phyloP scores from a whole-genome alignment of 1,140 invertebrate genomes.

The Pantala flavescens region DNA sequence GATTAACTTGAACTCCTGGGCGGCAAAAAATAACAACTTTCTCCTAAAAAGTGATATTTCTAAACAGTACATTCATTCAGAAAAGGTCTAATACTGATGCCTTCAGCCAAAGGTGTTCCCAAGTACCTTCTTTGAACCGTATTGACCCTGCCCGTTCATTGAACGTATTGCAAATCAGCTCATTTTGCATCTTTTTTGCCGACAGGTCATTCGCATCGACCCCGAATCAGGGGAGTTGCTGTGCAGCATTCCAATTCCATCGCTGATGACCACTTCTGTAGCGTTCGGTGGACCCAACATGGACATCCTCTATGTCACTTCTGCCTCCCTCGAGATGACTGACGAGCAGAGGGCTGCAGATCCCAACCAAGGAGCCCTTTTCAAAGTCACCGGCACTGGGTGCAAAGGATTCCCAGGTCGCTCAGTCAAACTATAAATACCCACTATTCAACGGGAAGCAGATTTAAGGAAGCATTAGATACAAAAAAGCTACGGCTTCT shows the following conservation, averaged over 20 bases:
- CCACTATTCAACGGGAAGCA: not conserved
- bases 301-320: conserved; percentile 28
- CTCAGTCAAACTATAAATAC: not conserved
- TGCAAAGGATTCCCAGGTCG: not conserved
- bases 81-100: too few species aligned
- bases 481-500: not conserved
- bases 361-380: conserved; percentile 27
- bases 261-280: conserved; percentile 34
- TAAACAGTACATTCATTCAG: too few species aligned
- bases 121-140: too few species aligned
- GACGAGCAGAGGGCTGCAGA: conserved; percentile 24
- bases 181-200: not conserved
- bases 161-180: too few species aligned
- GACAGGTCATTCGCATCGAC: conserved; percentile 30
- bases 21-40: too few species aligned
- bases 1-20: too few species aligned
- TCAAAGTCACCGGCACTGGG: conserved; percentile 16
- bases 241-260: conserved; percentile 31
- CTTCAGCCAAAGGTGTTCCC: too few species aligned
- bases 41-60: too few species aligned
- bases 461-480: not conserved
- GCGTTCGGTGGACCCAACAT: conserved; percentile 41
- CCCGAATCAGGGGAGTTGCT: conserved; percentile 30
- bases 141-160: too few species aligned
- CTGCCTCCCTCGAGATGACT: conserved; percentile 19